Percentiles rank a stretch among this genome's conserved stretches.
Evolutionary conservation across 2,888 invertebrate genomes (phyloP).

Genomic region (Drosophila ustulata): DNA sequence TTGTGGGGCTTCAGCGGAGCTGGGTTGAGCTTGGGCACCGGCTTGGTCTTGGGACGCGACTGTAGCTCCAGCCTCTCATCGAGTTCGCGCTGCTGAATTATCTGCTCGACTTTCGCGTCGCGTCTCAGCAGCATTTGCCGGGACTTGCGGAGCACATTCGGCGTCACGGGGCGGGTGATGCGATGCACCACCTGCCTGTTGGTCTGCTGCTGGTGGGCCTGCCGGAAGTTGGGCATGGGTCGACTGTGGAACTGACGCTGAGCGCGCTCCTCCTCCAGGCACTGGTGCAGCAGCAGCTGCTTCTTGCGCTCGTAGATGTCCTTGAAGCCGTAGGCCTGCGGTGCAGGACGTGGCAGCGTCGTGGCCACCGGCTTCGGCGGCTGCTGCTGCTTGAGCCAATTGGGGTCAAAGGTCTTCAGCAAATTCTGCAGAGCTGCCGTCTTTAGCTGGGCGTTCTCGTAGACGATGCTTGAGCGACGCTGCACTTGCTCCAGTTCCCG

Average conservation of each 20-base stretch:
- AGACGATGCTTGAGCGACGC: constrained; percentile 27
- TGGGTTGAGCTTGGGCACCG: constrained; percentile 25
- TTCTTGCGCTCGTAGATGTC: constrained; percentile 63
- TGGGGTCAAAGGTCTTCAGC: constrained; percentile 5
- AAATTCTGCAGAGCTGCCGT: constrained; percentile 23
- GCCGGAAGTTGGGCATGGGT: constrained; percentile 69
- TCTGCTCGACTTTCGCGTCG: constrained; percentile 26
- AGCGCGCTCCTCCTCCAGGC: constrained; percentile 42
- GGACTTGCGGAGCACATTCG: constrained; percentile 66
- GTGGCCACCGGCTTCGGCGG: neutral
- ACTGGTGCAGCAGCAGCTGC: constrained; percentile 28
- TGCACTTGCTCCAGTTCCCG: constrained; percentile 21
- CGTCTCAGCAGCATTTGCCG: constrained; percentile 46
- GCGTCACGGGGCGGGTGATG: constrained; percentile 58
- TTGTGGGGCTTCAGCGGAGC: constrained; percentile 37
- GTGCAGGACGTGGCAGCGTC: neutral
- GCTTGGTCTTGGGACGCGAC: constrained; percentile 19
- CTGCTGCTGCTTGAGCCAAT: constrained; percentile 17
- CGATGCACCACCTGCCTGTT: constrained; percentile 41
- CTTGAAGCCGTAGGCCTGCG: constrained; percentile 64
- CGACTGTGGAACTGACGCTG: constrained; percentile 70
- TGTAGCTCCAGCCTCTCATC: constrained; percentile 9
- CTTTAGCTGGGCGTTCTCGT: constrained; percentile 31
- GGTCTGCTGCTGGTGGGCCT: constrained; percentile 45
- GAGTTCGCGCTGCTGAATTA: constrained; percentile 39